Conservation (phyloP, 2,888 invertebrate species). For the Drosophila antonietae region DNA sequence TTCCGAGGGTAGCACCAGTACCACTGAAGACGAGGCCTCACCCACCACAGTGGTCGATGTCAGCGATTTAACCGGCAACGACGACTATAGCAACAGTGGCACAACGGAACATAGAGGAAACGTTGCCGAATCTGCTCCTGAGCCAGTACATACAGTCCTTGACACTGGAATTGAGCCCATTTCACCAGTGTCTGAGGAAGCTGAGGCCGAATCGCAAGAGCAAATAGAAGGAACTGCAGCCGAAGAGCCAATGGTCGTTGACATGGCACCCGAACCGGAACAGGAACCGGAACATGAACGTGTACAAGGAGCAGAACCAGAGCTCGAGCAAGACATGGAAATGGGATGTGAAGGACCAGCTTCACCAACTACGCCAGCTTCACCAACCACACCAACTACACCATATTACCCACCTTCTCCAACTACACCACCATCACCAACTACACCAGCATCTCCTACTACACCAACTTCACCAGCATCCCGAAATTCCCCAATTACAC, state of each 20-base stretch:
- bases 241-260: neutral
- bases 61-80: slow-evolving; percentile 21
- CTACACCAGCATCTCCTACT: no score
- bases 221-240: neutral
- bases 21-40: slow-evolving; percentile 47
- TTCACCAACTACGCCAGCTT: neutral
- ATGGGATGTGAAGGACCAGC: neutral
- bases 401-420: no score
- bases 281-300: neutral
- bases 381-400: no score
- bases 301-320: neutral
- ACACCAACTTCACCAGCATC: neutral
- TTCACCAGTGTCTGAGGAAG: neutral
- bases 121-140: neutral
- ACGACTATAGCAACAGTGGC: slow-evolving; percentile 11
- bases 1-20: slow-evolving; percentile 31
- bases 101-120: neutral
- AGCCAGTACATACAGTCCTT: neutral
- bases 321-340: neutral
- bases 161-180: neutral
- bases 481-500: no score
- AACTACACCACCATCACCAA: no score
- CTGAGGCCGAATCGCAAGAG: neutral
- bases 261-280: neutral
- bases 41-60: slow-evolving; percentile 55